Conservation (phyloP, 2,797 vertebrate species). For the Semaprochilodus insignis region DNA sequence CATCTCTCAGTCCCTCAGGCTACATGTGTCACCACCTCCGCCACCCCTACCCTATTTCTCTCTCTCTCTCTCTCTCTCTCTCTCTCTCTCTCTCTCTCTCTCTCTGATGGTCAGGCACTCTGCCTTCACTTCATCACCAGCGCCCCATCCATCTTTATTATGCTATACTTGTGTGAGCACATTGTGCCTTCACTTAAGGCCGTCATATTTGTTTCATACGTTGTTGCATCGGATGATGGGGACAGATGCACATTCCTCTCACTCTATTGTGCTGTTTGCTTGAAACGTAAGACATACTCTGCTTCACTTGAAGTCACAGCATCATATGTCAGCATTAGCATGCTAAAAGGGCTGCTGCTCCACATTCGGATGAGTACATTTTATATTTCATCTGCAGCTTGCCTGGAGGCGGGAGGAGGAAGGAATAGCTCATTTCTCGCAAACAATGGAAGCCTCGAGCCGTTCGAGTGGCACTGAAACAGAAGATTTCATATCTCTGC, state of each 20-base stretch:
- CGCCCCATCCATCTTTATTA: conserved; percentile 31
- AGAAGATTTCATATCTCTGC: neutral
- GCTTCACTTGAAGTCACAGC: neutral
- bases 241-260: conserved; percentile 3
- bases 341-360: neutral
- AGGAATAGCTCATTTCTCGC: neutral
- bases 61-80: conserved; percentile 14
- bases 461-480: neutral
- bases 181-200: conserved; percentile 27
- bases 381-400: conserved; percentile 22
- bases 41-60: neutral
- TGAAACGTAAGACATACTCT: neutral
- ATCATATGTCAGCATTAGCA: neutral
- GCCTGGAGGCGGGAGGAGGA: conserved; percentile 10
- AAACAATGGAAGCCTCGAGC: conserved; percentile 1
- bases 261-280: neutral
- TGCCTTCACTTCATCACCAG: neutral
- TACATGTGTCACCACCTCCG: conserved; percentile 24
- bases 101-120: neutral
- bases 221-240: conserved; percentile 20
- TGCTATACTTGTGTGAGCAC: neutral
- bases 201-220: conserved; percentile 28
- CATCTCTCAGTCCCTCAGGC: conserved; percentile 25
- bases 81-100: conserved; percentile 8
- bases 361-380: conserved; percentile 10